Conservation (phyloP, 2,113 vertebrate genomes). For the Osmerus mordax region DNA sequence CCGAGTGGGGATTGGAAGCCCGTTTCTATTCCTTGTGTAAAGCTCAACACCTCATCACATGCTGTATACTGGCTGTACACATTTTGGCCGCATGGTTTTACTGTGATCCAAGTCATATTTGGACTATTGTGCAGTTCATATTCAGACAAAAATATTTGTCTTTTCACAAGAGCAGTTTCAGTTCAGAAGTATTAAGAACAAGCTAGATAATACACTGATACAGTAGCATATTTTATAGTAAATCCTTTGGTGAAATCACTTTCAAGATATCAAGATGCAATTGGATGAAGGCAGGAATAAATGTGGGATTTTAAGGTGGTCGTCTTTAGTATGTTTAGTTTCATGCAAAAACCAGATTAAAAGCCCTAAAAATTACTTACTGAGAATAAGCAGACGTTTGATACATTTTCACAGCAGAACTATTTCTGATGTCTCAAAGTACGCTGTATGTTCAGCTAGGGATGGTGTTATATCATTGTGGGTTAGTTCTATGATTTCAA, state of each 20-base stretch:
- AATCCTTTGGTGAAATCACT: background rate
- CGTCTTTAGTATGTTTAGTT: background rate
- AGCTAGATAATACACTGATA: background rate
- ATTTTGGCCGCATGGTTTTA: slow-evolving; percentile 20
- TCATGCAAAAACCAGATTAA: too few relatives aligned
- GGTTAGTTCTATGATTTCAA: background rate
- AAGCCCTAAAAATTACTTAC: background rate
- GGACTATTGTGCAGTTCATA: slow-evolving; percentile 22
- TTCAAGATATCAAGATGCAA: background rate
- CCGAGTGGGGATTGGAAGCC: too few relatives aligned
- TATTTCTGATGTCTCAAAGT: background rate
- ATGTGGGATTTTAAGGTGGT: background rate
- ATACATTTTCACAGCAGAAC: background rate
- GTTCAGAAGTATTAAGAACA: background rate
- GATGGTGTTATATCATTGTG: background rate
- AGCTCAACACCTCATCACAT: background rate
- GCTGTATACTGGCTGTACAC: slow-evolving; percentile 38
- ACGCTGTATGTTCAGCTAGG: background rate
- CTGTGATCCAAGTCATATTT: slow-evolving; percentile 11
- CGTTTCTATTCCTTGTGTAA: too few relatives aligned
- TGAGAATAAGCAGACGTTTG: background rate
- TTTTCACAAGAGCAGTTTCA: background rate
- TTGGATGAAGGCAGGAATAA: background rate
- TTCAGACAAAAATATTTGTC: slow-evolving; percentile 14
- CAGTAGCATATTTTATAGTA: slow-evolving; percentile 3